These are phyloP conservation scores for Ellobium chinense DNA, from an alignment of 2,888 invertebrate species.

Conservation along the genomic window DNA sequence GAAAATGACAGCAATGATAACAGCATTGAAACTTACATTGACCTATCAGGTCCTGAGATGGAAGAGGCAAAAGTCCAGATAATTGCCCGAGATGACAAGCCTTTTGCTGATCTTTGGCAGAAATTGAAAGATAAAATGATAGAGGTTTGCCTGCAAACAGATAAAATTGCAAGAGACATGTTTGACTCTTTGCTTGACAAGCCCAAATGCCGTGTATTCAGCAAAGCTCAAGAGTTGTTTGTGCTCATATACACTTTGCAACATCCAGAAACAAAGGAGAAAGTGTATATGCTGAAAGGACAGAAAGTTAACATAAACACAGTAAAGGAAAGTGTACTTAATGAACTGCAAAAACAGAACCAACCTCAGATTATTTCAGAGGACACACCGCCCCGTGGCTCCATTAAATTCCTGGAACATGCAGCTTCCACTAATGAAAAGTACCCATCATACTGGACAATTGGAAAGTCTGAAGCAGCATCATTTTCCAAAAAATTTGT, in stretches of 20 bases:
- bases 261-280: neutral
- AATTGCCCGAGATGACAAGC: neutral
- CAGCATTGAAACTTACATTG: neutral
- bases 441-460: conserved; percentile 52
- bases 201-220: neutral
- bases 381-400: conserved; percentile 38
- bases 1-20: no score
- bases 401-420: conserved; percentile 46
- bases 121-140: conserved; percentile 3
- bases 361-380: conserved; percentile 16
- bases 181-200: neutral
- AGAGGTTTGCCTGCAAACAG: neutral
- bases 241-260: conserved; percentile 16
- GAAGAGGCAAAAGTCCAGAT: conserved; percentile 13
- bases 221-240: conserved; percentile 5
- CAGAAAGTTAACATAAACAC: conserved; percentile 21
- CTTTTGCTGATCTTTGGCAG: conserved; percentile 1
- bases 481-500: no score
- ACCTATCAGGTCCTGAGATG: no score
- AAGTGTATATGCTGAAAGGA: conserved; percentile 38
- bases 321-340: neutral
- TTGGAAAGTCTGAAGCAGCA: conserved; percentile 36
- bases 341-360: conserved; percentile 21
- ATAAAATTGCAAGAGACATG: conserved; percentile 17
- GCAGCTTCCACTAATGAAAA: conserved; percentile 43